Evolutionary conservation across 1,140 invertebrate genomes (phyloP).

Genomic region (Aphelenchoides avenae): DNA sequence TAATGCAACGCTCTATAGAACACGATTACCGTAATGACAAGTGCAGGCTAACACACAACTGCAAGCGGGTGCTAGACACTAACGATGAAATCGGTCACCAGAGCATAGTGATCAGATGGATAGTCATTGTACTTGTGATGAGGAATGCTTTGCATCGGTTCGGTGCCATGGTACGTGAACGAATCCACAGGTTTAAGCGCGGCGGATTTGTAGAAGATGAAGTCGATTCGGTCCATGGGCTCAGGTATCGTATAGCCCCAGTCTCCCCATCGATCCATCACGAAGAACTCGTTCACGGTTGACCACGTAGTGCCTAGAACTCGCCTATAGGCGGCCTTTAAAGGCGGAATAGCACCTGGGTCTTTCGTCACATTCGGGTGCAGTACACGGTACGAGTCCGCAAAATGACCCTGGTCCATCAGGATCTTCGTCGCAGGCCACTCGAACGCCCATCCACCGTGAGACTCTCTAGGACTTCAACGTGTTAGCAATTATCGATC

Average conservation of each 20-base stretch:
- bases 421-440: constrained; percentile 30
- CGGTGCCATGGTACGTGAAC: constrained; percentile 7
- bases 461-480: constrained; percentile 12
- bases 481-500: not conserved
- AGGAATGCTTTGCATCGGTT: constrained; percentile 1
- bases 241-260: not conserved
- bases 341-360: too few species aligned
- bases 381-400: constrained; percentile 23
- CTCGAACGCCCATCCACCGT: constrained; percentile 17
- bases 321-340: too few species aligned
- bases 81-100: constrained; percentile 23
- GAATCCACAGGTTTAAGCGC: not conserved
- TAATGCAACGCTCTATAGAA: too few species aligned
- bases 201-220: constrained; percentile 5
- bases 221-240: not conserved
- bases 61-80: too few species aligned
- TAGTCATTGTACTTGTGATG: constrained; percentile 3
- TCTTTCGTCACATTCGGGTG: constrained; percentile 8
- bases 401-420: constrained; percentile 6
- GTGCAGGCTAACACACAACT: too few species aligned
- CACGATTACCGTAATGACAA: too few species aligned
- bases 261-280: not conserved
- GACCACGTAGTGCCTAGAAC: too few species aligned
- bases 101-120: constrained; percentile 18
- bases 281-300: not conserved